Conservation (phyloP, 2,888 invertebrate species). For the Maniola hyperantus region DNA sequence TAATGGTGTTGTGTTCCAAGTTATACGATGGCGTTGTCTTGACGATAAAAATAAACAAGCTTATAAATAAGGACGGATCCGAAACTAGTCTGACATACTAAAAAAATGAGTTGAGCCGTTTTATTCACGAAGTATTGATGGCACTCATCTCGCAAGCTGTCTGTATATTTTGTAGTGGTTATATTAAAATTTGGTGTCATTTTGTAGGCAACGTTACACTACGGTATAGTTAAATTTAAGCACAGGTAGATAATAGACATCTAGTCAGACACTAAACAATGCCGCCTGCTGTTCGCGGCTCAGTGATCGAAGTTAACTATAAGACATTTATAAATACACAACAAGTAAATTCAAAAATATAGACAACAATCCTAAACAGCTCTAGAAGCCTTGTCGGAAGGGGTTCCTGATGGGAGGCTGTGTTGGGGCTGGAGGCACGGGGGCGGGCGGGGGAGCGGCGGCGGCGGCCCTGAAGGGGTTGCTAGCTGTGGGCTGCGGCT, state of each 20-base stretch:
- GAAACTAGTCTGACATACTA: too few species aligned
- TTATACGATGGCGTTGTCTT: too few species aligned
- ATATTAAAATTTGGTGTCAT: constrained; percentile 3
- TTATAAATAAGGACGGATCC: too few species aligned
- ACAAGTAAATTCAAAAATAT: constrained; percentile 77
- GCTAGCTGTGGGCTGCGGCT: constrained; percentile 72
- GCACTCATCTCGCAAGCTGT: neutral
- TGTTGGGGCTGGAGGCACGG: constrained; percentile 56
- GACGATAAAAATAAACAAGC: too few species aligned
- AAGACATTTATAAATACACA: constrained; percentile 80
- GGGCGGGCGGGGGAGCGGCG: constrained; percentile 48
- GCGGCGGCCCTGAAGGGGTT: constrained; percentile 68
- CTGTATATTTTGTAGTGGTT: neutral
- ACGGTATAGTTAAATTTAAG: constrained; percentile 47
- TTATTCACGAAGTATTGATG: neutral
- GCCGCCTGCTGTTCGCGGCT: constrained; percentile 63
- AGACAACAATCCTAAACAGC: constrained; percentile 74
- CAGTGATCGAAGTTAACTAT: constrained; percentile 80
- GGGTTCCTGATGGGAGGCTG: constrained; percentile 74
- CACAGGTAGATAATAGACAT: constrained; percentile 66
- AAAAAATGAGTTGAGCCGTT: too few species aligned
- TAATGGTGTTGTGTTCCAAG: too few species aligned
- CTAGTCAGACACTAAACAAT: constrained; percentile 66
- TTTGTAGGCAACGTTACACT: constrained; percentile 28
- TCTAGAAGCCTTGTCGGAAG: constrained; percentile 91